Evolutionary conservation across 2,888 invertebrate species (phyloP), one percentile per base, ranked within the genome.

Genomic region (Bombylius major): DNA sequence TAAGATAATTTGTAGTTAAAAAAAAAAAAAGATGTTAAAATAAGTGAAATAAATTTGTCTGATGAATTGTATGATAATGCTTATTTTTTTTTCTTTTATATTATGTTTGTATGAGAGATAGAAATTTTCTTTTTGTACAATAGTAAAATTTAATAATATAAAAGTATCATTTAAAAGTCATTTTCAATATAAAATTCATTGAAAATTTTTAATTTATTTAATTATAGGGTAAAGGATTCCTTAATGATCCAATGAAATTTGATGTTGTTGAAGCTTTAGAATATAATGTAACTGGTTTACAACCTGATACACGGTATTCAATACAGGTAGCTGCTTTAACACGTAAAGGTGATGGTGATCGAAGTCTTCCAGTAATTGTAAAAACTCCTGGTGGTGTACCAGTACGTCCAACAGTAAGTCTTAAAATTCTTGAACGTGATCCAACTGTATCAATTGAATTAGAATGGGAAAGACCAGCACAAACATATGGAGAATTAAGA

Each of bases 311-410:
- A 0, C 83, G 84, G 65, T 99, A 99, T 76, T 86, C 86, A 55
- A 86, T 96, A 57, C 91, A 94, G 78, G 94, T 98, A 57, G 95
- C 95, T 1, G 99, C 97, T 1, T 79, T 97, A 59, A 99, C 98
- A 5, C 81, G 95, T 60, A 94, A 94, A 73, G 99, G 99, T 48
- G 98, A 99, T 72, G 99, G 99, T 31, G 89, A 91, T 71, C 80
- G 95, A 62, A 95, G 95, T 70, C 77, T 84, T 59, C 88, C 92
- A 33, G 87, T 87, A 56, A 83, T 83, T 59, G 86, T 93, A 4
- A 87, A 84, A 74, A 99, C 98, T 3, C 93, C 93, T 36, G 95
- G 96, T 55, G 94, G 94, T 62, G 94, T 93, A 54, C 93, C 93
- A 46, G 88, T 88, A 63, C 78, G 88, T 65, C 90, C 93, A 48